phyloP scores from a whole-genome alignment of 2,113 vertebrate genomes.

The Tragulus kanchil region DNA sequence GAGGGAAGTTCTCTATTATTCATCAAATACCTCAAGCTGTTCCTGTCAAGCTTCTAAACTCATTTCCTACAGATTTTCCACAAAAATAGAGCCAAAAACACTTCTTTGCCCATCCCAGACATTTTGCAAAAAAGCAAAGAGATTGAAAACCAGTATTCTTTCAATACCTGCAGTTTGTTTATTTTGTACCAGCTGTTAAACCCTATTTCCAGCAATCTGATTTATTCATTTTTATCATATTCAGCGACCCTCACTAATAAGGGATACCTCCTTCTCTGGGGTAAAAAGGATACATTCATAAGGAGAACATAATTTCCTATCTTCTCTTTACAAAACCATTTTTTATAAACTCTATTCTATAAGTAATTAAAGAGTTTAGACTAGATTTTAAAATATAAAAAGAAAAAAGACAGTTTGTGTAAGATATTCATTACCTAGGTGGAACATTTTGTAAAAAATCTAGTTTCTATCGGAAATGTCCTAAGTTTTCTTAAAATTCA shows the following conservation, averaged over 20 bases:
- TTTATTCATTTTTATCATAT: slow-evolving; percentile 57
- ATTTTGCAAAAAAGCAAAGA: slow-evolving; percentile 47
- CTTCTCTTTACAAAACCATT: background rate
- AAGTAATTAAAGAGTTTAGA: background rate
- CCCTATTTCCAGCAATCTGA: background rate
- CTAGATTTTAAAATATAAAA: slow-evolving; percentile 9
- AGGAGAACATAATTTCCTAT: background rate
- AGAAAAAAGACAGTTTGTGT: background rate
- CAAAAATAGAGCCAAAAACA: slow-evolving; percentile 65
- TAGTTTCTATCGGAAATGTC: slow-evolving; percentile 23
- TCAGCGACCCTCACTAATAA: slow-evolving; percentile 35
- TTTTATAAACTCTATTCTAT: background rate
- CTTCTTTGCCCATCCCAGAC: slow-evolving; percentile 57
- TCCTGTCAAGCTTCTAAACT: slow-evolving; percentile 75
- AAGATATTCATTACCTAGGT: background rate
- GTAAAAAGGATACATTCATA: background rate
- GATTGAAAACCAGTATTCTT: slow-evolving; percentile 37
- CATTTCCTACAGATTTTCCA: slow-evolving; percentile 67
- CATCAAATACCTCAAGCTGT: slow-evolving; percentile 81
- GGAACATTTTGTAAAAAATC: background rate
- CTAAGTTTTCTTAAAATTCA: background rate
- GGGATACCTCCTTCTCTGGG: background rate
- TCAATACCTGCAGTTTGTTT: slow-evolving; percentile 34
- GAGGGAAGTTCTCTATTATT: slow-evolving; percentile 72
- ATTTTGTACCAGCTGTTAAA: slow-evolving; percentile 54